Evolutionary conservation across 1,140 invertebrate genomes (phyloP), one percentile per base, ranked within the genome.

Genomic region (Brachionus sp.): DNA sequence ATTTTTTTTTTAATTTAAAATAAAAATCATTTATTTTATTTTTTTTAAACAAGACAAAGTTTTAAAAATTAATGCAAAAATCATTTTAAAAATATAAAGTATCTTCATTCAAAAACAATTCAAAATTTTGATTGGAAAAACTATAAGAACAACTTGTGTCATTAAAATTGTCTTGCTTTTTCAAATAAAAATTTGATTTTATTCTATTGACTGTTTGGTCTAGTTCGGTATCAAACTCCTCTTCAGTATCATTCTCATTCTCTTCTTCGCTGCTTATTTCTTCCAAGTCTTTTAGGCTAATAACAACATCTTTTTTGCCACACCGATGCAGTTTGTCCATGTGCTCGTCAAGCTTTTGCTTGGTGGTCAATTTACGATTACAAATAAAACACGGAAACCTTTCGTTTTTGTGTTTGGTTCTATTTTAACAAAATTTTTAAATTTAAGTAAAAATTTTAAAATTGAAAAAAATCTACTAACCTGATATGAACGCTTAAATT

Each of bases 81-180:
- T 3, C 29, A 44, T n/a, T 13, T 75, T 10, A 46, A 46, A 23
- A 75, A 46, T 46, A 23, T 46, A 46, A 75, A 44, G 23, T 6
- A 75, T 75, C 42, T 46, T 75, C 42, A 12, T 75, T 19, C 39
- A 75, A n/a, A 25, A 75, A 19, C 19, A 75, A 29, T 13, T 75
- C 70, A 44, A 75, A 75, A 33, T 75, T 44, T 75, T 75, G 39
- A 23, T 75, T 75, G 19, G 70, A 75, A 12, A 75, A 29, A 75
- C 25, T 75, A 29, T 29, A 70, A 12, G 19, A 70, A 39, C 35
- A 39, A 16, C 2, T 12, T 44, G 37, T 33, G 9, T 44, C 19
- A 46, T 46, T 75, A 46, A 44, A 75, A 75, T 16, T 75, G 70
- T 75, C 70, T 46, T 75, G 70, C 25, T 75, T 75, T 75, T 75